phyloP scores from a whole-genome alignment of 2,113 vertebrate genomes.

The Uria aalge region DNA sequence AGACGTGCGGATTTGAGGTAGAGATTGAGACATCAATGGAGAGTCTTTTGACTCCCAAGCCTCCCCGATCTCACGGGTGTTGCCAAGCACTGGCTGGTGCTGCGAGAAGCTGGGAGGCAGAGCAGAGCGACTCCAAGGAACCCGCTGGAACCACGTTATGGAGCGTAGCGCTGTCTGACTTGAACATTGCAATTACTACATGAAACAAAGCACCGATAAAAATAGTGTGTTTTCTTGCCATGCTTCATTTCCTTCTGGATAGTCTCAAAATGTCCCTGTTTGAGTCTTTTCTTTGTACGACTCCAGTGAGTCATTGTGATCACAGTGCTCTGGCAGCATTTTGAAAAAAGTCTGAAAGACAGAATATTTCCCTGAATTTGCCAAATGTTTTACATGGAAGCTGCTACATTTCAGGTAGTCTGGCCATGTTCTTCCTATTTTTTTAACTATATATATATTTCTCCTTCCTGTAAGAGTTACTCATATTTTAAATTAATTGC shows the following conservation, averaged over 20 bases:
- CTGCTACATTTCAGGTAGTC: background rate
- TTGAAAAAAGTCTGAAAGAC: background rate
- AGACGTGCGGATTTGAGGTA: background rate
- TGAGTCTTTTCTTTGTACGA: constrained; percentile 38
- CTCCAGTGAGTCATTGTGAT: constrained; percentile 56
- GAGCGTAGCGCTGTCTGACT: background rate
- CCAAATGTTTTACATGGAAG: constrained; percentile 21
- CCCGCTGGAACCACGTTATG: accelerated
- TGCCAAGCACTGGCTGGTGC: background rate
- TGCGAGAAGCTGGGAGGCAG: background rate
- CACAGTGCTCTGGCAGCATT: constrained; percentile 26
- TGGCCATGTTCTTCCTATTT: background rate
- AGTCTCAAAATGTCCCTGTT: constrained; percentile 43
- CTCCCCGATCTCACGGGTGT: accelerated
- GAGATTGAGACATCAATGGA: background rate
- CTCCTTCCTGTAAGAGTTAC: background rate
- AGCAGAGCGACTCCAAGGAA: background rate
- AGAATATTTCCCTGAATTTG: constrained; percentile 9
- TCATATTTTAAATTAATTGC: background rate
- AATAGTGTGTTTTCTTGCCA: constrained; percentile 39
- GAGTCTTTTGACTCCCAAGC: background rate
- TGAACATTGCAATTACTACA: background rate
- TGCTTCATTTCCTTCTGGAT: constrained; percentile 57
- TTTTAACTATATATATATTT: background rate
- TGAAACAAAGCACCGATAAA: constrained; percentile 47